Base-by-base conservation (phyloP, 2,888 invertebrate species). In the Polyploca ridens region DNA sequence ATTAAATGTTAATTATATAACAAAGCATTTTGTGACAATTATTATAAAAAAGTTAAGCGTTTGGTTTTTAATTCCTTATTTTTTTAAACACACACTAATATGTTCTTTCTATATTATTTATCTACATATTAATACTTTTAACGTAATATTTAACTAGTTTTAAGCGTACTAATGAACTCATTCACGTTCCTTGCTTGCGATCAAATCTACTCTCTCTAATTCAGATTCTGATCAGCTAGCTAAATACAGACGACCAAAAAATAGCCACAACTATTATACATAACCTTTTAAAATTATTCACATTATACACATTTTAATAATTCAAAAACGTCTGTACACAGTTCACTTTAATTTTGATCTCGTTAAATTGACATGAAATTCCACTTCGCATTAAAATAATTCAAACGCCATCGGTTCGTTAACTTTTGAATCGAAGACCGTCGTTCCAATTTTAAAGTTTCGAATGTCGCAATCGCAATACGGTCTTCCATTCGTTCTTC, bases 21-120 rank as follows among this genome's bases (percentile, higher is more conserved):
- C 35, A 58, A 78, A 81, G 77, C 76, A 68, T 77, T 73, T 74
- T 71, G 75, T 72, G 71, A 76, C 64, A 71, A 67, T 68, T 33
- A 64, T 73, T 73, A 75, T 72, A 69, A 68, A 66, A 64, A 59
- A 65, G 75, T 78, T 74, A 81, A 77, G 75, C 72, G 69, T 70
- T 78, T 78, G 77, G 78, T 71, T 69, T 71, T 77, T 75, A 75
- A 77, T 72, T 75, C 74, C 71, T 64, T 74, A 75, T 79, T 75
- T 76, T 66, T 70, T 78, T 79, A 75, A 76, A 77, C 77, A 85
- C 82, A 78, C 84, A 83, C 81, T 65, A 72, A 76, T 72, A 67
- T 71, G 44, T 73, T 78, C 74, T 16, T 76, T 69, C 69, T 75
- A 78, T 83, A 76, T 73, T n/a, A 49, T 54, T 54, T 81, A 81